Base-by-base conservation (phyloP, 2,113 vertebrate species). In the Ctenodactylus gundi region DNA sequence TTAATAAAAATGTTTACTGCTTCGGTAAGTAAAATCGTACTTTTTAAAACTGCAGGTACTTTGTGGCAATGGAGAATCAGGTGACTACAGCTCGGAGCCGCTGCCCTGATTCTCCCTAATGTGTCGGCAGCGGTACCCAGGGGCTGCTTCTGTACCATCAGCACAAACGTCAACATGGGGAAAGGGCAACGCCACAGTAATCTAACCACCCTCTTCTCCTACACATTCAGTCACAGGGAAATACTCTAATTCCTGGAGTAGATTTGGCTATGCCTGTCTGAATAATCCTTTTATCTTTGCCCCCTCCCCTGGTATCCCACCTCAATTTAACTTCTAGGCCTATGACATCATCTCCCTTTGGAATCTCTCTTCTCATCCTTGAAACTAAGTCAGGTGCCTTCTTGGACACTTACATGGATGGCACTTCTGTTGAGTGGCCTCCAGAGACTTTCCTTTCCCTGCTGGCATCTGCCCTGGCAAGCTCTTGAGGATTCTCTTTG, bases 1-100 rank as follows among this genome's bases (percentile, higher is more conserved):
- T 84, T 55, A 91, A 92, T 85, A n/a, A 94, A 81, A 91, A 75
- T 6, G 39, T 53, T 87, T 75, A 80, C 64, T 49, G 81, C 57
- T 88, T 89, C 88, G 65, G 27, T 12, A 70, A 60, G 49, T 76
- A 9, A 84, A 80, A 31, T 3, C 15, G 9, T 21, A 15, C 27
- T 14, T 78, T 60, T 82, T 44, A 9, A 4, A 80, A 73, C 44
- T 65, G 70, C n/a, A 81, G 18, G 39, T 44, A 51, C 12, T 96
- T 44, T 92, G 88, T 53, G 41, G 31, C 57, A 49, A 57, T 39
- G 14, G 93, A 65, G 65, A 84, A 39, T 3, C 62, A 64, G 85
- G 41, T 29, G 23, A 60, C 41, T 36, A 34, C 4, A 4, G 64
- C 93, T 29, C 25, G 76, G 58, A 91, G 80, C 15, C 55, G 9